phyloP scores from a whole-genome alignment of 2,888 invertebrate genomes.

The Aporophyla nigra region DNA sequence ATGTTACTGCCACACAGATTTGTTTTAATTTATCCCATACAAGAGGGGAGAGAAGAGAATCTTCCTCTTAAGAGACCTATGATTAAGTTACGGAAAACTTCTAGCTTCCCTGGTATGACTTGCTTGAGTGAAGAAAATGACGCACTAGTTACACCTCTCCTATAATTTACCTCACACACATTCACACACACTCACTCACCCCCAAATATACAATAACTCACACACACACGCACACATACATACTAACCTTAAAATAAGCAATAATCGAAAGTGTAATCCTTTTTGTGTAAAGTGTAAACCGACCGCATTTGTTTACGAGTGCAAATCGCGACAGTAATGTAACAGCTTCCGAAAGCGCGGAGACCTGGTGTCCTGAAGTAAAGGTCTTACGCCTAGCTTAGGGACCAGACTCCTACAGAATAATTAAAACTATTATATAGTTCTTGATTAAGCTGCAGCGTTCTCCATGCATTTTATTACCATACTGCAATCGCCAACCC shows the following conservation, averaged over 20 bases:
- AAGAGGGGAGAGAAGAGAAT: not conserved
- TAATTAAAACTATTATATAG: too few species aligned
- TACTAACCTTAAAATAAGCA: not conserved
- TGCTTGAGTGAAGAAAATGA: too few species aligned
- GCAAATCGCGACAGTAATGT: not conserved
- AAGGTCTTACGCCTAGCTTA: too few species aligned
- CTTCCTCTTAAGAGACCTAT: not conserved
- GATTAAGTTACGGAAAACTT: not conserved
- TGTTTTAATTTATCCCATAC: not conserved
- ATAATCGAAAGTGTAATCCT: not conserved
- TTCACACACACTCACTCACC: too few species aligned
- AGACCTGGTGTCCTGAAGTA: too few species aligned
- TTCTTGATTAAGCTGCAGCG: too few species aligned
- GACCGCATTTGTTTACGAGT: not conserved
- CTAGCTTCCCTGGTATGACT: too few species aligned
- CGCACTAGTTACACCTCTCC: too few species aligned
- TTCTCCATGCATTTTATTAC: too few species aligned
- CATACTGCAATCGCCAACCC: too few species aligned
- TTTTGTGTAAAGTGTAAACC: not conserved
- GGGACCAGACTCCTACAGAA: not conserved
- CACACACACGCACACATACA: not conserved
- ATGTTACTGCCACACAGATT: not conserved
- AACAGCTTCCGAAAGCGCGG: not conserved
- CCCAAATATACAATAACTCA: too few species aligned
- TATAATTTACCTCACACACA: too few species aligned